A percentile compares a stretch with the other conserved stretches of the same genome.
These are phyloP conservation scores for Drosophila oshimai DNA, from an alignment of 1,140 invertebrate species.

Conservation along the genomic window DNA sequence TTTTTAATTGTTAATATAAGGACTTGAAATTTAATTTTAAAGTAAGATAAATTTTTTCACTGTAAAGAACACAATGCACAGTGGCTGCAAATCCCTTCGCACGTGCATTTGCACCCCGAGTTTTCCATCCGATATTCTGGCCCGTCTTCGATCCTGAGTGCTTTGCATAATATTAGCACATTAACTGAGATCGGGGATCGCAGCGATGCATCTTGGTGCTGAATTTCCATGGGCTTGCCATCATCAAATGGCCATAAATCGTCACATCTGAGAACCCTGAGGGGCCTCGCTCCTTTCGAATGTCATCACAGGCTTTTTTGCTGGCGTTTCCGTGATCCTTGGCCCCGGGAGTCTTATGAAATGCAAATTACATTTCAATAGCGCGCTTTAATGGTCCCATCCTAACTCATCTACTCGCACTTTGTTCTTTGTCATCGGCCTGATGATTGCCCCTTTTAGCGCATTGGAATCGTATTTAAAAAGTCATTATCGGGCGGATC, in stretches of 20 bases:
- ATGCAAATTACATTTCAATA: slow-evolving; percentile 80
- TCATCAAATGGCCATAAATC: slow-evolving; percentile 69
- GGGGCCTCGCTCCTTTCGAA: slow-evolving; percentile 43
- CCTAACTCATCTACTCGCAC: slow-evolving; percentile 23
- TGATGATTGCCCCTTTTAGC: slow-evolving; percentile 65
- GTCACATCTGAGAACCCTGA: slow-evolving; percentile 33
- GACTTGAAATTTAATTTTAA: too few species aligned
- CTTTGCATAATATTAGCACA: slow-evolving; percentile 65
- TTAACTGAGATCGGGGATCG: slow-evolving; percentile 18
- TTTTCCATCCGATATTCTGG: slow-evolving; percentile 44
- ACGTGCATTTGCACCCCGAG: slow-evolving; percentile 51
- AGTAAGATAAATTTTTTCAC: background rate
- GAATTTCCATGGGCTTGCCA: slow-evolving; percentile 56
- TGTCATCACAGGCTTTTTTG: slow-evolving; percentile 49
- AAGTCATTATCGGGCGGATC: slow-evolving; percentile 67
- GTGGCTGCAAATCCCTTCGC: slow-evolving; percentile 49
- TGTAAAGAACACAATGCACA: slow-evolving; percentile 19
- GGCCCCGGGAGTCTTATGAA: slow-evolving; percentile 57
- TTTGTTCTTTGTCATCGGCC: slow-evolving; percentile 43
- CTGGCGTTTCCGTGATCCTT: slow-evolving; percentile 33
- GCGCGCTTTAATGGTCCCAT: slow-evolving; percentile 35
- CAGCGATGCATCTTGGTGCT: slow-evolving; percentile 42
- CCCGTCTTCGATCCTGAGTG: slow-evolving; percentile 59
- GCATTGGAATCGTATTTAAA: slow-evolving; percentile 76
- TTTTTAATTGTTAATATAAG: too few species aligned